Percentiles rank a stretch among this genome's conserved stretches.
phyloP scores from a whole-genome alignment of 2,797 vertebrate species.

The Neomorphus geoffroyi region DNA sequence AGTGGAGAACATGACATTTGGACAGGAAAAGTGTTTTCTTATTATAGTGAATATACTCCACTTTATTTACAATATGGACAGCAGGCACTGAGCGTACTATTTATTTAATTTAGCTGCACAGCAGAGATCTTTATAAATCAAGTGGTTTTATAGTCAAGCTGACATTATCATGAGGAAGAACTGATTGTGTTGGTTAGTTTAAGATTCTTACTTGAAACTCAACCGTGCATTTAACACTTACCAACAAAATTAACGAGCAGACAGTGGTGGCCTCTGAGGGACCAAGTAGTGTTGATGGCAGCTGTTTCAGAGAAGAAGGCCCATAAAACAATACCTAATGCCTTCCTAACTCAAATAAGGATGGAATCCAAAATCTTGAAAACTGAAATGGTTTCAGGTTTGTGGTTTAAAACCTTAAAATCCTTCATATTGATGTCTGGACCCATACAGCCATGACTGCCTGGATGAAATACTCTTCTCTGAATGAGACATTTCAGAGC shows the following conservation, averaged over 20 bases:
- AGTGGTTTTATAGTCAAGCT: constrained; percentile 15
- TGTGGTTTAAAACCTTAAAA: constrained; percentile 1
- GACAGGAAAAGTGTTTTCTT: background rate
- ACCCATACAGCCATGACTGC: background rate
- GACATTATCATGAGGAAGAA: constrained; percentile 26
- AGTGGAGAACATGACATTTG: background rate
- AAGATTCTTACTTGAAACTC: constrained; percentile 34
- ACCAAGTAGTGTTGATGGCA: background rate
- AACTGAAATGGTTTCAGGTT: background rate
- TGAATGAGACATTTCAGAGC: background rate
- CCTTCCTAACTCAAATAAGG: constrained; percentile 10
- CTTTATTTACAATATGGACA: constrained; percentile 18
- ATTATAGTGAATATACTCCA: background rate
- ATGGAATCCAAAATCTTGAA: background rate
- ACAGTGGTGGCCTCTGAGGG: background rate
- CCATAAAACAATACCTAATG: background rate
- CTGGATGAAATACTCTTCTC: background rate
- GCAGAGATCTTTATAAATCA: constrained; percentile 43
- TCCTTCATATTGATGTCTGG: background rate
- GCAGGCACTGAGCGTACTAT: background rate
- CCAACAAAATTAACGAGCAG: constrained; percentile 53
- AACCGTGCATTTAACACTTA: constrained; percentile 41
- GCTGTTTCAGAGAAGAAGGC: background rate
- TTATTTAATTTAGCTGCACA: constrained; percentile 6
- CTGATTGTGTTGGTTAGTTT: background rate